Base-by-base conservation (phyloP, 2,888 invertebrate species). In the Tipula confusa region DNA sequence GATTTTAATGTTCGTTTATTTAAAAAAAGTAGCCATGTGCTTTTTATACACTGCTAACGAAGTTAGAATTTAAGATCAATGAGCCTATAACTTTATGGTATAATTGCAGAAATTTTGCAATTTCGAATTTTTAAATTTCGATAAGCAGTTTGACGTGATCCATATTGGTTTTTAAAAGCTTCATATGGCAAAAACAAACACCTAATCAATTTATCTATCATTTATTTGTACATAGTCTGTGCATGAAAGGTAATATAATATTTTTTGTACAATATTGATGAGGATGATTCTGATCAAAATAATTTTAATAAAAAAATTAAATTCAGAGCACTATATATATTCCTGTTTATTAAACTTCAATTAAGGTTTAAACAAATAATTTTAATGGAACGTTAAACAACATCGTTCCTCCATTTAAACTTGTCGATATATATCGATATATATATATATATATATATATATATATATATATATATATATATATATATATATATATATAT, bases 321-420 rank as follows among this genome's bases (percentile, higher is more conserved):
- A 64, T 64, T 9, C 24, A 9, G 11, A 64, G 1, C 18, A 64
- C 64, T 64, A 64, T 64, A 9, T 33, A 11, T 64, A n/a, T 64
- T 64, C 64, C 24, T 64, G 24, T 64, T 24, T 64, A 64, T 64
- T 64, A 64, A 64, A 64, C 64, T 64, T 64, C 64, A 64, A 64
- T 64, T 64, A 64, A 64, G 24, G 64, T 64, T 64, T 64, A 64
- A 64, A 64, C 64, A 64, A 64, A 64, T 64, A 64, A 64, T 64
- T 24, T 64, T 64, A 64, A 64, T 64, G 64, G 64, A 64, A 64
- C 64, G 9, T 24, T 1, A 18, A 64, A 9, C 64, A 64, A 64
- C 64, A 24, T 64, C 64, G 64, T 64, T 24, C 9, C 64, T 24
- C 6, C 24, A 33, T 33, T 33, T 6, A n/a, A n/a, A n/a, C n/a